These are phyloP conservation scores for Acipenser transmontanus DNA, from an alignment of 2,797 vertebrate species.

Conservation along the genomic window DNA sequence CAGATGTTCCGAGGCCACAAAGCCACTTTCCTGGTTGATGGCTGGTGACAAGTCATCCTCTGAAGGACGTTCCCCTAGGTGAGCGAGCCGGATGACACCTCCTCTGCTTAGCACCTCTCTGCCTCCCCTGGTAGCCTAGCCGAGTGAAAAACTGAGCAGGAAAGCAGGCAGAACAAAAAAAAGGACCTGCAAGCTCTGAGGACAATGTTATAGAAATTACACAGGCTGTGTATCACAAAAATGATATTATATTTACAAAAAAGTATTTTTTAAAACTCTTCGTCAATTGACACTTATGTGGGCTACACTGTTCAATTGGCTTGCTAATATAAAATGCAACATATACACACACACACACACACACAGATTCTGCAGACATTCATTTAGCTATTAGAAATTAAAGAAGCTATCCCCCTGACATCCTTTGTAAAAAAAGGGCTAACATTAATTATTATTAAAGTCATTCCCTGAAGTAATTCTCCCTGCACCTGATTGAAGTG, in stretches of 20 bases:
- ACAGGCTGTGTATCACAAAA: no score
- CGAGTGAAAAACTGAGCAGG: background rate
- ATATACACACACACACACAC: no score
- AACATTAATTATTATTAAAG: background rate
- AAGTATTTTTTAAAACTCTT: no score
- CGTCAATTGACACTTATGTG: no score
- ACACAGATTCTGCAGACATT: no score
- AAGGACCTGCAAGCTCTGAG: background rate
- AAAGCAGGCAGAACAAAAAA: background rate
- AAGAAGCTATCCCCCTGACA: no score
- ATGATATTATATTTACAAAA: no score
- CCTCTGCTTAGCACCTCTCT: slow-evolving; percentile 58
- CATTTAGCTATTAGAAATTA: no score
- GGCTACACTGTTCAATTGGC: no score
- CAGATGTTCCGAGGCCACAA: slow-evolving; percentile 94
- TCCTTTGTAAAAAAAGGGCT: no score
- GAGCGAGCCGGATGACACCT: slow-evolving; percentile 63
- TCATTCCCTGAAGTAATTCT: background rate
- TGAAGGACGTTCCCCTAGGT: slow-evolving; percentile 81
- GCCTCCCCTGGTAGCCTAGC: slow-evolving; percentile 54
- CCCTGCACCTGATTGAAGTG: no score
- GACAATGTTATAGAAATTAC: background rate
- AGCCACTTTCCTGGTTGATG: slow-evolving; percentile 80
- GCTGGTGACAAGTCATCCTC: slow-evolving; percentile 87
- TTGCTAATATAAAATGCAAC: no score